Percentiles rank a stretch among this genome's conserved stretches.
These are phyloP conservation scores for Mirza zaza DNA, from an alignment of 2,113 vertebrate genomes.

Conservation along the genomic window DNA sequence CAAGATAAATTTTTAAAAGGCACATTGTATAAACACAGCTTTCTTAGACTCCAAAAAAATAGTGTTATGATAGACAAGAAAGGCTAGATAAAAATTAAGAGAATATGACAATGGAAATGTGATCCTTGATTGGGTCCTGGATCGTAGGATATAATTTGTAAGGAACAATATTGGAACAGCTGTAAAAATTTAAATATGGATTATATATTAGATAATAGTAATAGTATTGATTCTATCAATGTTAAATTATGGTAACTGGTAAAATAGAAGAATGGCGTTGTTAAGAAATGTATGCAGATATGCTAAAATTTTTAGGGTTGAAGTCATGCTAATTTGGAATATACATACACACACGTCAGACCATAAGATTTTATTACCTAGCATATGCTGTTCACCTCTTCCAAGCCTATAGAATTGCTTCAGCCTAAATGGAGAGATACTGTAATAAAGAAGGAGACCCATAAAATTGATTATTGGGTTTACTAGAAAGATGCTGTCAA, in stretches of 20 bases:
- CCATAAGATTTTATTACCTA: not conserved
- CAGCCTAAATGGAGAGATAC: not conserved
- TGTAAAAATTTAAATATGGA: not conserved
- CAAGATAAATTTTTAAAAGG: not conserved
- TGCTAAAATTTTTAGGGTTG: not conserved
- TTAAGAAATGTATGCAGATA: not conserved
- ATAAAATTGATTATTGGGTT: not conserved
- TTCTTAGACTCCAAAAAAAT: not conserved
- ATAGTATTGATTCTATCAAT: not conserved
- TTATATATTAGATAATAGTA: not conserved
- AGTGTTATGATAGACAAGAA: not conserved
- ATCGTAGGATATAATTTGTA: not conserved
- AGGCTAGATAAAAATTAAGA: not conserved
- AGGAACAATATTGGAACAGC: not conserved
- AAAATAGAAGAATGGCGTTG: not conserved
- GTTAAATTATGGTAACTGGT: not conserved
- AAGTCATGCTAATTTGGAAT: not conserved
- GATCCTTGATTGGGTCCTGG: not conserved
- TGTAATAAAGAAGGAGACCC: not conserved
- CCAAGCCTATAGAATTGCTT: not conserved
- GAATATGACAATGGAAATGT: not conserved
- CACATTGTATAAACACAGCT: not conserved
- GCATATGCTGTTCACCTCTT: not conserved
- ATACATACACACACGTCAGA: not conserved
- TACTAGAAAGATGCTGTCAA: slow-evolving; percentile 16